Percentiles rank a stretch among this genome's conserved stretches.
phyloP scores from a whole-genome alignment of 2,888 invertebrate genomes.

The Digitonthophagus gazella region DNA sequence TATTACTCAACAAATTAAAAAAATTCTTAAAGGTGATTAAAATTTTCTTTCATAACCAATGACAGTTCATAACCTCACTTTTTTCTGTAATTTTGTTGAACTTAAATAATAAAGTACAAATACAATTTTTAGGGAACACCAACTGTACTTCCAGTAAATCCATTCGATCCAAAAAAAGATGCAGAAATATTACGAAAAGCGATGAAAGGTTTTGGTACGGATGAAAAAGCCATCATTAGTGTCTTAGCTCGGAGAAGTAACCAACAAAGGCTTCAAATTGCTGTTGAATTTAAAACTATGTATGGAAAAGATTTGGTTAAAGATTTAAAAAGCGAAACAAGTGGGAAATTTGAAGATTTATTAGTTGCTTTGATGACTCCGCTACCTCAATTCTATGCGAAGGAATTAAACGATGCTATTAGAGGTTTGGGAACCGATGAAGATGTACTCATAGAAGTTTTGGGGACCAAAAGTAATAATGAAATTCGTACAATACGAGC shows the following conservation, averaged over 20 bases:
- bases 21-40: too few species aligned
- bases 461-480: slow-evolving; percentile 83
- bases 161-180: slow-evolving; percentile 77
- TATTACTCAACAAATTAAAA: too few species aligned
- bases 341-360: slow-evolving; percentile 83
- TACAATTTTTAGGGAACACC: slow-evolving; percentile 61
- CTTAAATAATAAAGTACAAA: neutral
- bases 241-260: slow-evolving; percentile 81
- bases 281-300: slow-evolving; percentile 77
- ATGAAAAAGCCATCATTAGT: slow-evolving; percentile 85
- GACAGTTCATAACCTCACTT: too few species aligned
- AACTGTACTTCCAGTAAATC: slow-evolving; percentile 72
- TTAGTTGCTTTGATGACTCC: slow-evolving; percentile 83
- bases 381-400: slow-evolving; percentile 79
- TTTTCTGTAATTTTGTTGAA: too few species aligned
- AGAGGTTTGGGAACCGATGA: slow-evolving; percentile 82
- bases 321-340: slow-evolving; percentile 84
- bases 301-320: slow-evolving; percentile 84
- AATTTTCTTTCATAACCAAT: too few species aligned
- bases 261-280: slow-evolving; percentile 80
- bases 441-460: slow-evolving; percentile 82
- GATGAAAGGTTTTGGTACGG: slow-evolving; percentile 91
- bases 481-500: slow-evolving; percentile 78
- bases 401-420: slow-evolving; percentile 80
- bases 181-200: slow-evolving; percentile 81